Evolutionary conservation across 2,888 invertebrate species (phyloP).

Genomic region (Sympetrum striolatum): DNA sequence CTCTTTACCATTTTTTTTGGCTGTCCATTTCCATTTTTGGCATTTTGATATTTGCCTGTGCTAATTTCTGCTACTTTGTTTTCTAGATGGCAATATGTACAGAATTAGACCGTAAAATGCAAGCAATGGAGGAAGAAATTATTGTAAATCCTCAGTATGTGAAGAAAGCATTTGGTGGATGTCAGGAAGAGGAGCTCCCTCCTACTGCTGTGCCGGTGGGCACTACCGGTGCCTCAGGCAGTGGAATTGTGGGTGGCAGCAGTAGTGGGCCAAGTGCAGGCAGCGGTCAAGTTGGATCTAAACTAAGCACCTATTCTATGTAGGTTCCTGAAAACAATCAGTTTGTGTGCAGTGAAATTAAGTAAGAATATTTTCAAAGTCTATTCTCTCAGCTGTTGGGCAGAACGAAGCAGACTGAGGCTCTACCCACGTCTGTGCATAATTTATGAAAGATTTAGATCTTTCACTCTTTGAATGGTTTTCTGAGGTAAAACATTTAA

Average conservation of each 20-base stretch:
- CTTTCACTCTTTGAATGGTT: no score
- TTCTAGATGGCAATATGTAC: slow-evolving; percentile 83
- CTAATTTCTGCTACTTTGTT: slow-evolving; percentile 35
- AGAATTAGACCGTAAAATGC: slow-evolving; percentile 85
- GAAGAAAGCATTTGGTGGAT: slow-evolving; percentile 63
- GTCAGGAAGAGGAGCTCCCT: slow-evolving; percentile 52
- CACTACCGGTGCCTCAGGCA: slow-evolving; percentile 1
- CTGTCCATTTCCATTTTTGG: no score
- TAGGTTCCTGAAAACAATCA: slow-evolving; percentile 53
- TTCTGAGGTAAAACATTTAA: no score
- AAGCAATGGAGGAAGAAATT: slow-evolving; percentile 94
- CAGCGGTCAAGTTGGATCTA: slow-evolving; percentile 57
- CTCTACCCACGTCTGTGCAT: no score
- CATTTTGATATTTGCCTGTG: no score
- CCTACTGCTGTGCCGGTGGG: slow-evolving; percentile 47
- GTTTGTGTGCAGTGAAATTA: not conserved
- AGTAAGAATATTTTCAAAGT: not conserved
- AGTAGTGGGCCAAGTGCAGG: slow-evolving; percentile 11
- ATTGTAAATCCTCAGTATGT: slow-evolving; percentile 85
- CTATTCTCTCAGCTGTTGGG: no score
- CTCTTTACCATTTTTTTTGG: no score
- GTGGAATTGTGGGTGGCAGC: slow-evolving; percentile 17
- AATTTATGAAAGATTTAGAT: no score
- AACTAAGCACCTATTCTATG: slow-evolving; percentile 58
- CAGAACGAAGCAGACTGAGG: no score